These are phyloP conservation scores for Cyanoliseus patagonus DNA, from an alignment of 2,113 vertebrate species.

Conservation along the genomic window DNA sequence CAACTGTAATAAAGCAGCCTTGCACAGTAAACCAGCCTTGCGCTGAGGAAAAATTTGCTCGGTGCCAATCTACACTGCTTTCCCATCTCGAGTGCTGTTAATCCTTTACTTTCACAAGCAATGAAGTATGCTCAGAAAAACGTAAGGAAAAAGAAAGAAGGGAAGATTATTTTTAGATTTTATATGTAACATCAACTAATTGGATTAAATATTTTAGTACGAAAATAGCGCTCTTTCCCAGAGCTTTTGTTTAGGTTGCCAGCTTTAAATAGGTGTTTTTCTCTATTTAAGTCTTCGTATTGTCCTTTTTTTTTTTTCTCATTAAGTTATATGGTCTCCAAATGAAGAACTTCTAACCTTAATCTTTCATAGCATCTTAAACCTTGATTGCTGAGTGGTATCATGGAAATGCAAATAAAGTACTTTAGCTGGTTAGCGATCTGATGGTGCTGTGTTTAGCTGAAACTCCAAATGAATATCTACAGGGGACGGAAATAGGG, in stretches of 20 bases:
- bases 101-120: slow-evolving; percentile 20
- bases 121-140: not conserved
- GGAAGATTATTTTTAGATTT: slow-evolving; percentile 51
- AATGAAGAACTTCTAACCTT: not conserved
- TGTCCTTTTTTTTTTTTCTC: slow-evolving; percentile 35
- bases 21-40: not conserved
- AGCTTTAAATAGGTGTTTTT: slow-evolving; percentile 37
- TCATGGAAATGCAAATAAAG: not conserved
- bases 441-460: not conserved
- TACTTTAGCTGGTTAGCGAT: not conserved
- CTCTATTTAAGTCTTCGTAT: slow-evolving; percentile 41
- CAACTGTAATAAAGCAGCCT: not conserved
- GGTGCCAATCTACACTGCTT: not conserved
- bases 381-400: not conserved
- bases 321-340: slow-evolving; percentile 1
- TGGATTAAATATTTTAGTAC: slow-evolving; percentile 42
- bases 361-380: not conserved
- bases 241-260: slow-evolving; percentile 14
- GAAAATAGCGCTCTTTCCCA: slow-evolving; percentile 37
- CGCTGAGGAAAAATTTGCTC: not conserved
- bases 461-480: not conserved
- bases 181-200: slow-evolving; percentile 46
- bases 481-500: not conserved
- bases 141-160: not conserved
- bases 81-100: not conserved